Evolutionary conservation across 2,113 vertebrate genomes (phyloP), one percentile per base, ranked within the genome.

Genomic region (Upupa epops): DNA sequence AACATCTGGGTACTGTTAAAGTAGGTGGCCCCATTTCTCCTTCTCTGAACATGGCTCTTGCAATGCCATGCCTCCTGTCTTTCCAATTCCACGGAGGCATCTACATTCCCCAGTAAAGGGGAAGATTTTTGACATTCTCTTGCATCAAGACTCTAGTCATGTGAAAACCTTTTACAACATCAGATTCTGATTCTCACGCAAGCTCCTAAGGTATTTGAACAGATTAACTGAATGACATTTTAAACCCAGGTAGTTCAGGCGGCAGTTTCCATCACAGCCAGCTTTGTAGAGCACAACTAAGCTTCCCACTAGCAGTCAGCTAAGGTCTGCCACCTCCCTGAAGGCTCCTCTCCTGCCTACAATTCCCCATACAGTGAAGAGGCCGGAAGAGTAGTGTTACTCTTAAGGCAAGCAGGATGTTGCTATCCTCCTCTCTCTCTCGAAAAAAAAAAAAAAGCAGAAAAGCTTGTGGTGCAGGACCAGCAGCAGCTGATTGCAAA

Each of bases 161-260:
- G 26, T 29, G 55, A 88, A 93, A 92, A 61, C 77, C 86, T 94
- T 94, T 65, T 58, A 78, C 48, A 85, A 37, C 58, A 88, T 82
- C 88, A 82, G 76, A 88, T 90, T 92, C 61, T 12, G 52, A 80
- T 45, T 88, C 54, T 92, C 55, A 42, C 42, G 51, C 69, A 93
- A 94, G 29, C 73, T 84, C 65, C 70, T 81, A 18, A 17, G 9
- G 58, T 91, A 88, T 90, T 94, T 94, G 78, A 3, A 1, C 54
- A 84, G 73, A 93, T 88, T 92, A 94, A 90, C 40, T 73, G 88
- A 42, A 94, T 75, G 86, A 79, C 68, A 46, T 87, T 92, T 79
- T 92, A 91, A 92, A 82, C 36, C 71, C 83, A 68, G 58, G 81
- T 79, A 82, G 73, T 79, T 65, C 76, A 51, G 0, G 17, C 69